These are phyloP conservation scores for Pomatostomus ruficeps DNA, from an alignment of 2,113 vertebrate genomes.

Conservation along the genomic window DNA sequence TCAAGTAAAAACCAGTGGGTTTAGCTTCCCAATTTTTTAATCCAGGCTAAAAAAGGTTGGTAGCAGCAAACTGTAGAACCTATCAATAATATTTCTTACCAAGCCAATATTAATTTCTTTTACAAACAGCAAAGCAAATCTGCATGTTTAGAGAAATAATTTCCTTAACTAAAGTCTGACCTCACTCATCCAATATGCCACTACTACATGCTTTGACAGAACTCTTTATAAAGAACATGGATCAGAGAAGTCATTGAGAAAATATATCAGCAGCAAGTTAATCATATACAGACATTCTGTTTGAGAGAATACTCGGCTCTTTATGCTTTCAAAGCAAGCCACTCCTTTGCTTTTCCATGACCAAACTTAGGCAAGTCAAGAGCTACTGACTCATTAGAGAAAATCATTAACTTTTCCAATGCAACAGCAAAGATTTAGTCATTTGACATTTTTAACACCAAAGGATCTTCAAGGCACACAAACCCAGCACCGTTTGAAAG, in stretches of 20 bases:
- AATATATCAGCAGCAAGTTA: background rate
- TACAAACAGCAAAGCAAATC: background rate
- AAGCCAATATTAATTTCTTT: background rate
- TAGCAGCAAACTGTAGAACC: background rate
- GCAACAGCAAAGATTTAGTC: constrained; percentile 56
- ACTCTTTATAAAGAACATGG: background rate
- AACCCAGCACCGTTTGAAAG: constrained; percentile 3
- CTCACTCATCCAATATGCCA: background rate
- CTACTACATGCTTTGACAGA: background rate
- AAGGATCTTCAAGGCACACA: constrained; percentile 30
- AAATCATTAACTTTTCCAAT: constrained; percentile 41
- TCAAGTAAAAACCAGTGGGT: background rate
- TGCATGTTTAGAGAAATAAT: background rate
- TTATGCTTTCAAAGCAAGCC: background rate
- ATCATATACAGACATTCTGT: background rate
- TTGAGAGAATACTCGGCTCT: background rate
- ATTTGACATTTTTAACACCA: constrained; percentile 49
- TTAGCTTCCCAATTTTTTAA: background rate
- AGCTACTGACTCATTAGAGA: constrained; percentile 53
- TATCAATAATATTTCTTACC: background rate
- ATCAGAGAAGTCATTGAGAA: background rate
- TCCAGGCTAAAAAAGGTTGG: background rate
- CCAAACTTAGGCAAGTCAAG: constrained; percentile 36
- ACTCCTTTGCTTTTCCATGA: constrained; percentile 23
- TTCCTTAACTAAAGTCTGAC: background rate